Evolutionary conservation across 2,888 invertebrate species (phyloP), one percentile per base, ranked within the genome.

Genomic region (Hipparchia sbordonii): DNA sequence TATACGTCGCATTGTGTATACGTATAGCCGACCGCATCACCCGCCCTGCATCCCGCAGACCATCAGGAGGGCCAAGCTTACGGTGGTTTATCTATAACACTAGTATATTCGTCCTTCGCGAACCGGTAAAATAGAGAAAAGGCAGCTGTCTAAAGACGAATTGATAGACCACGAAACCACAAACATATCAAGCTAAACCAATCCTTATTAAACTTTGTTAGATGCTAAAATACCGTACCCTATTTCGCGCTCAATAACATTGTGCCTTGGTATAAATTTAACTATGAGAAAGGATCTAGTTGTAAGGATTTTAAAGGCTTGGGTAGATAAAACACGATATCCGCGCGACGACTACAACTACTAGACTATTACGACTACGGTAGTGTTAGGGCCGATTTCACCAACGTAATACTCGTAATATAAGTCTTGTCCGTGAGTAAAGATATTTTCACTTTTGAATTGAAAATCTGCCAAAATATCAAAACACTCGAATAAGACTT

Each of bases 211-310:
- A 0, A 2, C 65, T 8, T 12, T 0, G 0, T 0, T 73, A 74
- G 62, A 23, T 8, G 8, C 13, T 51, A 57, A 65, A 74, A 68
- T 70, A 9, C 45, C 9, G 6, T 75, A 51, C 10, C 8, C 8
- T 66, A 51, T 69, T 72, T 48, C 23, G 62, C 12, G 51, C 67
- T 46, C 57, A 61, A 48, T 13, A 65, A 67, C 72, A 74, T 72
- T 72, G 72, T 76, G 74, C 68, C 65, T 46, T 67, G 46, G 72
- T 62, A 68, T 67, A 74, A 57, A 48, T 78, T 75, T 73, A 77
- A 78, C 88, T 89, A 89, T 87, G 87, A 87, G 86, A 86, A 88
- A 80, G 76, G 77, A 80, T 80, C 84, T 85, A 81, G 81, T 81
- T 78, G 79, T 76, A 73, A 78, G 83, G 2, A 57, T 57, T 52